Percentiles rank a stretch among this genome's conserved stretches.
Conservation (phyloP, 2,797 vertebrate species). For the Takifugu ocellatus region DNA sequence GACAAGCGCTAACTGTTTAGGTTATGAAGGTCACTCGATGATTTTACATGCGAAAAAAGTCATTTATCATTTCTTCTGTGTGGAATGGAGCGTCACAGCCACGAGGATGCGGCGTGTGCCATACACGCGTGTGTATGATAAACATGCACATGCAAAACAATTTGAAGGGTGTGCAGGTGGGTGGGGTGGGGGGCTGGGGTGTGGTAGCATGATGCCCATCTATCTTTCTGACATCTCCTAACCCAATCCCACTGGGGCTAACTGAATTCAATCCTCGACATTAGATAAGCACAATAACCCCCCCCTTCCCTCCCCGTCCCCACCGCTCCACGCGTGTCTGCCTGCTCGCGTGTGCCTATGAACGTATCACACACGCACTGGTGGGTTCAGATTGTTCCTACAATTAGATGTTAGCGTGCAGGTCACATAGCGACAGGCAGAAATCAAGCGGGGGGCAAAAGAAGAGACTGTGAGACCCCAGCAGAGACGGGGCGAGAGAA, state of each 20-base stretch:
- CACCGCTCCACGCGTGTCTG: conserved; percentile 41
- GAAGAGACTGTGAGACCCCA: conserved; percentile 47
- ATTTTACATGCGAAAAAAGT: conserved; percentile 3
- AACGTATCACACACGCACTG: conserved; percentile 55
- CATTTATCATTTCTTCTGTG: conserved; percentile 1
- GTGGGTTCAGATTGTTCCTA: conserved; percentile 64
- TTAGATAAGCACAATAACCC: conserved; percentile 79
- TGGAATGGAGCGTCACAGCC: conserved; percentile 14
- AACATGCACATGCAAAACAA: conserved; percentile 72
- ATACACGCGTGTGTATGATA: conserved; percentile 38
- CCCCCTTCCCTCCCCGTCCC: conserved; percentile 13
- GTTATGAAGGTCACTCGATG: neutral
- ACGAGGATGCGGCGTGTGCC: conserved; percentile 11
- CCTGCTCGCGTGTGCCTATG: conserved; percentile 39
- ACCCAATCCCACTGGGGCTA: conserved; percentile 82
- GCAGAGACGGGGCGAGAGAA: conserved; percentile 33
- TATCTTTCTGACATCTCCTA: conserved; percentile 85
- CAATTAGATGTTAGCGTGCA: conserved; percentile 61
- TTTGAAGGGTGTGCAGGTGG: conserved; percentile 47
- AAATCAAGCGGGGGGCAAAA: conserved; percentile 36
- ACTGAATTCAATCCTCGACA: conserved; percentile 83
- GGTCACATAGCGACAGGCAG: conserved; percentile 64
- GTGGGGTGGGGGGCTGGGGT: conserved; percentile 42
- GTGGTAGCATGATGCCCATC: conserved; percentile 76
- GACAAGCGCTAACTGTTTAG: conserved; percentile 2